Evolutionary conservation across 2,797 vertebrate genomes (phyloP).

Genomic region (Gorsachius magnificus): DNA sequence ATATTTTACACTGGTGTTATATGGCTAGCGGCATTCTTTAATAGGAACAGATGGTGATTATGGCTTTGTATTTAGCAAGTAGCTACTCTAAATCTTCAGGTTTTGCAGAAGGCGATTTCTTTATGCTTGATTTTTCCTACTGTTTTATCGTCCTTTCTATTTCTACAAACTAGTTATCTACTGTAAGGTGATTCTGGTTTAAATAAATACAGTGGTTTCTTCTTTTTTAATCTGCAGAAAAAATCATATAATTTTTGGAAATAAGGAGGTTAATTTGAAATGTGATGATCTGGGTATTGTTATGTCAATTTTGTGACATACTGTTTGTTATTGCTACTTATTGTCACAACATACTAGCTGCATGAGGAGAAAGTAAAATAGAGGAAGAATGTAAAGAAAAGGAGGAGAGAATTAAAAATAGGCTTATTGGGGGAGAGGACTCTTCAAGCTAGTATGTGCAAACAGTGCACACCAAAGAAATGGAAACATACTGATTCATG

Average conservation of each 20-base stretch:
- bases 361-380: not conserved
- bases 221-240: not conserved
- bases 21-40: not conserved
- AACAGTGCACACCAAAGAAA: not conserved
- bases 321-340: not conserved
- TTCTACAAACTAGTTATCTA: not conserved
- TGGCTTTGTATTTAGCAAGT: not conserved
- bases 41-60: conserved; percentile 12
- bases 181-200: not conserved
- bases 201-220: not conserved
- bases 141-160: not conserved
- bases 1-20: not conserved
- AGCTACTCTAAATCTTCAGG: not conserved
- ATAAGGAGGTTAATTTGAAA: not conserved
- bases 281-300: not conserved
- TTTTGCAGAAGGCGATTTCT: not conserved
- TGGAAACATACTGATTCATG: not conserved
- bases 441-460: not conserved
- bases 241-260: not conserved
- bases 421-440: not conserved
- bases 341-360: not conserved
- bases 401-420: not conserved
- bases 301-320: not conserved
- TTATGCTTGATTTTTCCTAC: not conserved
- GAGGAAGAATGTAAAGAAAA: not conserved